A percentile compares a stretch with the other conserved stretches of the same genome.
Conservation (phyloP, 2,888 invertebrate species). For the Lamellibrachia columna region DNA sequence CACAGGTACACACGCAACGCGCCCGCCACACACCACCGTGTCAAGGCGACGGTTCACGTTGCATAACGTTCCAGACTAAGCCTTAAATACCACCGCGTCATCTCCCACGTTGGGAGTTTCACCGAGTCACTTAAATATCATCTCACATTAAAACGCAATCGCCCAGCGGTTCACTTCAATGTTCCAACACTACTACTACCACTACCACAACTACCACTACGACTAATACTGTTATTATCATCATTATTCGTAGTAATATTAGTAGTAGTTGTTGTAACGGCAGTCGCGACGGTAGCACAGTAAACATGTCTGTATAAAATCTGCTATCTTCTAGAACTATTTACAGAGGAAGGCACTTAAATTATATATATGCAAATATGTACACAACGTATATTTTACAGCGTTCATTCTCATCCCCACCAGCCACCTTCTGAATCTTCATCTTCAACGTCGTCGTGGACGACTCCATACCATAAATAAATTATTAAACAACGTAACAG, state of each 20-base stretch:
- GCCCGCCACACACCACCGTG: background rate
- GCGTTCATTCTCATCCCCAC: background rate
- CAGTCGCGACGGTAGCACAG: background rate
- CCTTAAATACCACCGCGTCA: background rate
- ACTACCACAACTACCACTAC: background rate
- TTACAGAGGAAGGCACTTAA: background rate
- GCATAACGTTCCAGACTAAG: slow-evolving; percentile 8
- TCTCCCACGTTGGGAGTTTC: background rate
- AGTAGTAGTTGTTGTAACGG: background rate
- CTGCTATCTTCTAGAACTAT: slow-evolving; percentile 12
- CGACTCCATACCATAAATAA: background rate
- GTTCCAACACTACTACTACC: background rate
- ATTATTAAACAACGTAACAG: slow-evolving; percentile 16
- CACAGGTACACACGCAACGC: background rate
- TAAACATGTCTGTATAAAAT: background rate
- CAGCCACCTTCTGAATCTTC: background rate
- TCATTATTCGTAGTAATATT: background rate
- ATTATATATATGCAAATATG: slow-evolving; percentile 9
- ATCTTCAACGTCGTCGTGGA: background rate
- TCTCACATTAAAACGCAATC: background rate
- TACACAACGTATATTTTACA: slow-evolving; percentile 12
- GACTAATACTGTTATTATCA: background rate
- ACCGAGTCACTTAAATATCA: background rate
- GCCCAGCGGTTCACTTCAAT: background rate
- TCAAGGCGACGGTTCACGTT: background rate